Evolutionary conservation across 2,888 invertebrate genomes (phyloP).

Genomic region (Harpalus rufipes): DNA sequence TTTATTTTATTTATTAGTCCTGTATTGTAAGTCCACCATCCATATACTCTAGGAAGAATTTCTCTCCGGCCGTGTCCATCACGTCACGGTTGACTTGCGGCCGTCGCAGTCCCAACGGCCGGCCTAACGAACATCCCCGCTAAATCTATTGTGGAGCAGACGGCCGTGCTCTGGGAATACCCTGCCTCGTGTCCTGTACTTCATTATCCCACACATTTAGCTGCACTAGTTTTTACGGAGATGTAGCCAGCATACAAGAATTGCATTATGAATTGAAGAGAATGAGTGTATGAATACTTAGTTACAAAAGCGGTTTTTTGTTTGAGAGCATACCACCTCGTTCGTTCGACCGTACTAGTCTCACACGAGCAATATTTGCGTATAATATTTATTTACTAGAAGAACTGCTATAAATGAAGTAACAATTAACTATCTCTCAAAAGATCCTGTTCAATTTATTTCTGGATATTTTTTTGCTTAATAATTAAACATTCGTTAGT

Average conservation of each 20-base stretch:
- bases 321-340: neutral
- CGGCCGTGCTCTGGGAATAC: constrained; percentile 30
- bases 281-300: neutral
- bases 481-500: too few species aligned
- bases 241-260: neutral
- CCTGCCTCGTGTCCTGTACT: neutral
- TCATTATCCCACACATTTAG: constrained; percentile 28
- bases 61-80: constrained; percentile 35
- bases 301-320: neutral
- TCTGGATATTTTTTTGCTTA: too few species aligned
- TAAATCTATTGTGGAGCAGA: constrained; percentile 63
- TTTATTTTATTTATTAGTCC: too few species aligned
- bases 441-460: too few species aligned
- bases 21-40: too few species aligned
- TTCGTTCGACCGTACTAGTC: too few species aligned
- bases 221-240: constrained; percentile 12
- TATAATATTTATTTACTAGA: too few species aligned
- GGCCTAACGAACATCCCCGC: constrained; percentile 46
- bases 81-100: constrained; percentile 58
- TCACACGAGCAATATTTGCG: too few species aligned
- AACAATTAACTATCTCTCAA: too few species aligned
- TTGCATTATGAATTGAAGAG: neutral
- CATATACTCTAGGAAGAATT: neutral
- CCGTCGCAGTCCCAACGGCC: constrained; percentile 47
- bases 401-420: too few species aligned